Conservation (phyloP, 2,113 vertebrate genomes). For the Leuciscus idus region DNA sequence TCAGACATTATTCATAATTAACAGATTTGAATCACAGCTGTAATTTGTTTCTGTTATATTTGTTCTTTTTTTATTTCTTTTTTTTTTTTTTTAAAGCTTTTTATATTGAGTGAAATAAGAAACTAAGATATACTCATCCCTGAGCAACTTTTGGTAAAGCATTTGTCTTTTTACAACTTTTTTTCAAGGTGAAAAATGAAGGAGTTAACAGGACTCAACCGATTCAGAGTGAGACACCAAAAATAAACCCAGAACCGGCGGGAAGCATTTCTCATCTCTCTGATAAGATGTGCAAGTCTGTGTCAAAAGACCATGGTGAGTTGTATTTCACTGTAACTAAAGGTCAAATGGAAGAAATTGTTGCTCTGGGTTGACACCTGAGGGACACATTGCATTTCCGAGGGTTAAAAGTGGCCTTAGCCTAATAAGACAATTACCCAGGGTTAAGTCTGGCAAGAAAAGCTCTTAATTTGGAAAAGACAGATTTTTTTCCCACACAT, state of each 20-base stretch:
- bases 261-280: conserved; percentile 37
- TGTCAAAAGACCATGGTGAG: conserved; percentile 70
- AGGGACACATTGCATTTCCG: background rate
- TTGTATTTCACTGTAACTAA: background rate
- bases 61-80: background rate
- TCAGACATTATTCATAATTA: background rate
- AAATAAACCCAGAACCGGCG: conserved; percentile 44
- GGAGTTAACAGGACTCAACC: conserved; percentile 56
- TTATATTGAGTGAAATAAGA: background rate
- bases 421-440: background rate
- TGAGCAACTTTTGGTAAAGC: background rate
- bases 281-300: conserved; percentile 46
- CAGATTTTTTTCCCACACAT: background rate
- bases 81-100: too few relatives aligned
- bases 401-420: background rate
- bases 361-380: background rate
- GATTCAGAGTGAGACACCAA: background rate
- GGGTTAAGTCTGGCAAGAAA: background rate
- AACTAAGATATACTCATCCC: background rate
- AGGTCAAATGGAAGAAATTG: background rate
- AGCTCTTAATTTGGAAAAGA: background rate
- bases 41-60: background rate
- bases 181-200: conserved; percentile 68
- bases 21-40: background rate
- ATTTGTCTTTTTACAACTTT: background rate